These are phyloP conservation scores for Lytechinus variegatus DNA, from an alignment of 35 echinoderm and acorn worm species.

Conservation along the genomic window DNA sequence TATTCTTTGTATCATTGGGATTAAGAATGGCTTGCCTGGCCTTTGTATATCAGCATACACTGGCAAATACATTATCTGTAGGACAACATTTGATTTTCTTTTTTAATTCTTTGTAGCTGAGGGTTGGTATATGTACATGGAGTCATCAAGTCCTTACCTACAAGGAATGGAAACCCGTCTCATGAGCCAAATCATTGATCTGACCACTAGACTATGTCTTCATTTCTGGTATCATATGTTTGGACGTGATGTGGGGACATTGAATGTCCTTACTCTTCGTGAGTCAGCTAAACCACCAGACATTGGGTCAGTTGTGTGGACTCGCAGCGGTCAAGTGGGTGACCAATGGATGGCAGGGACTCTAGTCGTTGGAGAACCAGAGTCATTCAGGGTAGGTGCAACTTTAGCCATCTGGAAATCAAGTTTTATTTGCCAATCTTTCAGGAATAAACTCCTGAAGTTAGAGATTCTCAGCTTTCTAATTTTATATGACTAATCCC, in stretches of 20 bases:
- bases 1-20: too few relatives aligned
- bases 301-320: not conserved
- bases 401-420: not conserved
- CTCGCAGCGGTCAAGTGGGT: not conserved
- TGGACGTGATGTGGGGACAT: conserved; percentile 64
- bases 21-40: not conserved
- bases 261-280: conserved; percentile 70
- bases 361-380: not conserved
- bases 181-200: conserved; percentile 29
- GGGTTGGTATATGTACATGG: conserved; percentile 72
- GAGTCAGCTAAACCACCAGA: not conserved
- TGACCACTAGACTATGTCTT: conserved; percentile 34
- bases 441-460: too few relatives aligned
- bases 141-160: conserved; percentile 7
- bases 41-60: not conserved
- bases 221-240: conserved; percentile 93
- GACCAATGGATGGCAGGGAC: not conserved
- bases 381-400: not conserved
- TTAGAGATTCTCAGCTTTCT: too few relatives aligned
- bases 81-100: not conserved
- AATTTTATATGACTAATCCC: too few relatives aligned
- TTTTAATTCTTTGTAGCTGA: conserved; percentile 18
- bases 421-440: too few relatives aligned
- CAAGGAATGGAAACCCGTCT: conserved; percentile 61
- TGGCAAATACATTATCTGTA: not conserved